Base-by-base conservation (phyloP, 2,888 invertebrate species). In the Uloborus plumipes region DNA sequence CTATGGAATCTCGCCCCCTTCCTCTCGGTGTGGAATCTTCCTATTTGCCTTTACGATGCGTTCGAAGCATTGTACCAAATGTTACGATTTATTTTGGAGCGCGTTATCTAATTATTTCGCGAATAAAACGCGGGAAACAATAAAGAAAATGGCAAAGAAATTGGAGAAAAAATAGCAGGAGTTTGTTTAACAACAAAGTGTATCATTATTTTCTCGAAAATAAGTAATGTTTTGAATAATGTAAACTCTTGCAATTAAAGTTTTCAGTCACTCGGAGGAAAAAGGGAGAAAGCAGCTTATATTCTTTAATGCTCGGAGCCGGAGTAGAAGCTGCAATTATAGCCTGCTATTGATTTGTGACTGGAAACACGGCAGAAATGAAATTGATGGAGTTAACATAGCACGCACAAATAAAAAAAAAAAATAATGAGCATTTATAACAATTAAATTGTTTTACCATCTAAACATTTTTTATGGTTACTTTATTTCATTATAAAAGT, bases 21-120 rank as follows among this genome's bases (percentile, higher is more conserved):
- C 64, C 18, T 47, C 49, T 39, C 64, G 15, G 18, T 64, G 64
- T 47, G 16, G 47, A 15, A 18, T 6, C 9, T 64, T 39, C 39
- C 39, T 39, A 39, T 39, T 39, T 39, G 39, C 7, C 39, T 39
- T 39, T 39, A 62, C 18, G 18, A 59, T 47, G 64, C 64, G 47
- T 64, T 18, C 18, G 47, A 11, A 47, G 64, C 47, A 47, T 14
- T 47, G 64, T 3, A 47, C 39, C 64, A 39, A 39, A 39, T 39
- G 39, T 39, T 39, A 39, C 47, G 18, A 64, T 64, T 64, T 49
- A 64, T 64, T 64, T 64, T 64, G 14, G 69, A 51, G 51, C 18
- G 62, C 62, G 55, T 71, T 77, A 77, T 77, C 70, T 71, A 77
- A 77, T 77, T 77, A 77, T 65, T 65, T 65, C 31, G 20, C 20